These are phyloP conservation scores for Buphagus erythrorhynchus DNA, from an alignment of 2,797 vertebrate species.

Conservation along the genomic window DNA sequence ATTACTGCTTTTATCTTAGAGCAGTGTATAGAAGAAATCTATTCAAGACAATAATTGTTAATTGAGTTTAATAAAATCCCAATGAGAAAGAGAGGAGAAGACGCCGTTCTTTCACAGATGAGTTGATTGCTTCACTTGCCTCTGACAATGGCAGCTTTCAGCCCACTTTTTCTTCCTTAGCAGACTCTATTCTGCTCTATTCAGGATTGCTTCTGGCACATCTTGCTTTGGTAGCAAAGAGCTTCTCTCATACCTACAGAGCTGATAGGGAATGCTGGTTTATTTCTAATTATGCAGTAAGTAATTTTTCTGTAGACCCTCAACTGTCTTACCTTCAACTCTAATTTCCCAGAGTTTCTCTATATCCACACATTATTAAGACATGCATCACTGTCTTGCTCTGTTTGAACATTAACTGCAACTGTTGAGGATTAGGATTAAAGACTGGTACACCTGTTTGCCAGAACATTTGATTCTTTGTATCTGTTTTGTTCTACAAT, in stretches of 20 bases:
- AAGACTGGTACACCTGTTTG: neutral
- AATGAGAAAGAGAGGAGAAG: neutral
- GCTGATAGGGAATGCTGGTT: neutral
- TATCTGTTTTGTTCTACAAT: neutral
- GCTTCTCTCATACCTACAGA: neutral
- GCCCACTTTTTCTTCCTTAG: neutral
- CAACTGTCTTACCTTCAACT: neutral
- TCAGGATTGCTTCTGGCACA: neutral
- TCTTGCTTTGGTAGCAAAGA: neutral
- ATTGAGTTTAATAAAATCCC: neutral
- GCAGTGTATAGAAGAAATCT: neutral
- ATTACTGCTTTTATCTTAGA: neutral
- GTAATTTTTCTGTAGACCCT: neutral
- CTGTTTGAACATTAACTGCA: neutral
- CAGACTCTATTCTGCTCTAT: neutral
- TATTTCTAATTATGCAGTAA: neutral
- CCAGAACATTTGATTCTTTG: neutral
- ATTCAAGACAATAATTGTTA: neutral
- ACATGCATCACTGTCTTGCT: neutral
- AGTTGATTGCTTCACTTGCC: neutral
- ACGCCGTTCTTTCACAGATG: neutral
- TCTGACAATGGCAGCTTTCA: neutral
- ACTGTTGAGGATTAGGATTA: neutral
- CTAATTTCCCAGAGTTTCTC: neutral
- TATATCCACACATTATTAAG: neutral